Percentiles rank a stretch among this genome's conserved stretches.
phyloP scores from a whole-genome alignment of 1,140 invertebrate species.

The Hycleus phaleratus region DNA sequence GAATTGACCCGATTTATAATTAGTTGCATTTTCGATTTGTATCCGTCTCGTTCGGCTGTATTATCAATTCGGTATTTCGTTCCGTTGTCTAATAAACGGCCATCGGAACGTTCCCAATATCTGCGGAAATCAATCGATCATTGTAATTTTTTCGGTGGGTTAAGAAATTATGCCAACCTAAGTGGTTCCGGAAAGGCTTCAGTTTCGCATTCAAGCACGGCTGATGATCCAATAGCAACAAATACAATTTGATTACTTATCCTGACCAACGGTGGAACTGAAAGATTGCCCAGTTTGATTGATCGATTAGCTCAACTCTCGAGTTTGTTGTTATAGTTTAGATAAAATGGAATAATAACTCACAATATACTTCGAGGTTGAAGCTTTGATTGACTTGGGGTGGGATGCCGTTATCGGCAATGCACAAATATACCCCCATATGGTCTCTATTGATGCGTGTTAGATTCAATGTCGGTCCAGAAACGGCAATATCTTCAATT shows the following conservation, averaged over 20 bases:
- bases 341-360: constrained; percentile 43
- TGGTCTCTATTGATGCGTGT: constrained; percentile 74
- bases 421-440: constrained; percentile 79
- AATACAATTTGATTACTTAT: constrained; percentile 68
- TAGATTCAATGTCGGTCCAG: constrained; percentile 68
- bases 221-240: constrained; percentile 58
- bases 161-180: constrained; percentile 34
- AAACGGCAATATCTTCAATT: constrained; percentile 56
- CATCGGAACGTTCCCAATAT: constrained; percentile 77
- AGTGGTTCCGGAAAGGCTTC: constrained; percentile 83
- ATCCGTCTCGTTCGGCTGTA: constrained; percentile 36
- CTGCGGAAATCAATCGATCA: constrained; percentile 13
- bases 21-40: constrained; percentile 58
- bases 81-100: constrained; percentile 60
- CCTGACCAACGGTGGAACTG: constrained; percentile 74
- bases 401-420: constrained; percentile 81
- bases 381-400: constrained; percentile 74
- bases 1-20: constrained; percentile 60
- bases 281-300: constrained; percentile 1
- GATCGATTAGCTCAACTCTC: not conserved
- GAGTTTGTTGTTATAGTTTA: not conserved
- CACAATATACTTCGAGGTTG: constrained; percentile 80
- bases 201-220: constrained; percentile 73
- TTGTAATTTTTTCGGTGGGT: not conserved
- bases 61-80: constrained; percentile 62